Evolutionary conservation across 2,797 vertebrate species (phyloP).

Genomic region (Enteromius treurensis): DNA sequence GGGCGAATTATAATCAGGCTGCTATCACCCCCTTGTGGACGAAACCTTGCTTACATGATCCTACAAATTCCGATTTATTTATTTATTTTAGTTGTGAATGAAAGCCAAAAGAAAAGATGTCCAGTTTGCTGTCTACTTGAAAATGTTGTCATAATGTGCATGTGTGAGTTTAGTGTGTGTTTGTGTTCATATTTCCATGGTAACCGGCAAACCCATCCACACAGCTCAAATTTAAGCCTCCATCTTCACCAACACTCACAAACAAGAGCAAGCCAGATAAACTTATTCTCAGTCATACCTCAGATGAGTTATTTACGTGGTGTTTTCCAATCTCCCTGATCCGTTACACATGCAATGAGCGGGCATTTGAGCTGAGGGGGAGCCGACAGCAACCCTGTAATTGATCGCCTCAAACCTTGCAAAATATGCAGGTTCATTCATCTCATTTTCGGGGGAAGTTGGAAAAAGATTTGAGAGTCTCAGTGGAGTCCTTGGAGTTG

Average conservation of each 20-base stretch:
- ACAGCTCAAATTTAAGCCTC: neutral
- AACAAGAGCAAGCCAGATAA: slow-evolving; percentile 17
- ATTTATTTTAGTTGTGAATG: neutral
- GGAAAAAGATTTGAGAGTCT: slow-evolving; percentile 19
- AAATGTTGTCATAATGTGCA: neutral
- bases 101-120: neutral
- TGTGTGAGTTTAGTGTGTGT: slow-evolving; percentile 24
- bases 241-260: neutral
- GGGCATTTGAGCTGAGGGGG: neutral
- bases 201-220: neutral
- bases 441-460: slow-evolving; percentile 37
- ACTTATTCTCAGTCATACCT: slow-evolving; percentile 2
- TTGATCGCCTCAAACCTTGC: slow-evolving; percentile 42
- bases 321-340: slow-evolving; percentile 43
- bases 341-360: slow-evolving; percentile 27
- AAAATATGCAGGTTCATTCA: slow-evolving; percentile 46
- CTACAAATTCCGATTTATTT: neutral
- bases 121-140: neutral
- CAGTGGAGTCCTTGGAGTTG: neutral
- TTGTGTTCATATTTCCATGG: slow-evolving; percentile 3
- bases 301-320: slow-evolving; percentile 16
- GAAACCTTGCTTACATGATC: neutral
- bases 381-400: slow-evolving; percentile 24
- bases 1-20: slow-evolving; percentile 75
- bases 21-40: slow-evolving; percentile 76